Evolutionary conservation across 2,797 vertebrate species (phyloP).

Genomic region (Sternarchorhynchus goeldii): DNA sequence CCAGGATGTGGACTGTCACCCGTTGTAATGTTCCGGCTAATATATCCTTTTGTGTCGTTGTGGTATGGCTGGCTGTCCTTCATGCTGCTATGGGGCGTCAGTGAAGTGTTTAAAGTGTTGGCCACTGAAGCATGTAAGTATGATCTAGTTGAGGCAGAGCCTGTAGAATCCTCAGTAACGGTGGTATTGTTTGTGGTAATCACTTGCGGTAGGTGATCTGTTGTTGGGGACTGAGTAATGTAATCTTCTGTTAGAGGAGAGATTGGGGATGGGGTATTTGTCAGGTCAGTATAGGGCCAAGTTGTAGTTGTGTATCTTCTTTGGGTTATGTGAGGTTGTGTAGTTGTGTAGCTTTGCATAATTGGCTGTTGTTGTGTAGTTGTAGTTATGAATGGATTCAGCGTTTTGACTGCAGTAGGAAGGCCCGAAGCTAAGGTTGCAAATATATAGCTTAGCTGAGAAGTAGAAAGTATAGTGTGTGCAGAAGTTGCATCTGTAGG

Average conservation of each 20-base stretch:
- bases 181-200: slow-evolving; percentile 20
- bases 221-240: slow-evolving; percentile 16
- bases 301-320: slow-evolving; percentile 9
- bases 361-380: neutral
- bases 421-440: neutral
- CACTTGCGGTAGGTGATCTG: neutral
- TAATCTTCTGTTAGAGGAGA: neutral
- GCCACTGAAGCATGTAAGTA: slow-evolving; percentile 24
- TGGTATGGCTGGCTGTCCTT: slow-evolving; percentile 76
- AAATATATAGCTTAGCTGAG: slow-evolving; percentile 3
- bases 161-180: slow-evolving; percentile 19
- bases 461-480: neutral
- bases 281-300: neutral
- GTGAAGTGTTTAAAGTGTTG: slow-evolving; percentile 46
- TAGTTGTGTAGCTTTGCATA: neutral
- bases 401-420: slow-evolving; percentile 10
- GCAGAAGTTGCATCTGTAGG: neutral
- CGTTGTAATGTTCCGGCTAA: slow-evolving; percentile 74
- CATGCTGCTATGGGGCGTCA: slow-evolving; percentile 53
- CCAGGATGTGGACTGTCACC: slow-evolving; percentile 47
- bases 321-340: neutral
- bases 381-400: neutral
- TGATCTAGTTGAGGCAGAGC: neutral
- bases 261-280: neutral
- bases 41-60: slow-evolving; percentile 80